These are phyloP conservation scores for Beroe ovata DNA, from an alignment of 37 sponge, comb jelly and placozoan species.

Conservation along the genomic window DNA sequence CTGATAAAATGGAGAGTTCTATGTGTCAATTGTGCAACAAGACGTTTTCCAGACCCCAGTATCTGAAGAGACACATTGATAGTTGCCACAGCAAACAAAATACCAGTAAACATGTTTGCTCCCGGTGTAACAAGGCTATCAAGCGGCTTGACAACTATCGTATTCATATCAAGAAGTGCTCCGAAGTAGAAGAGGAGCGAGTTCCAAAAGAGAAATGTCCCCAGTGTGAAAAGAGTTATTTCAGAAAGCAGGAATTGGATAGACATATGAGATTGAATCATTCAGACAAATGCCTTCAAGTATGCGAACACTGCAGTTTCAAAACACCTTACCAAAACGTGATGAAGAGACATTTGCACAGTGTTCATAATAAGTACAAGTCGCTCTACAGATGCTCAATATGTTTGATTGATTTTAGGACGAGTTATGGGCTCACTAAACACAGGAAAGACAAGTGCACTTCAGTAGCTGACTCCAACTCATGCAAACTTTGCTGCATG, in stretches of 20 bases:
- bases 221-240: not conserved
- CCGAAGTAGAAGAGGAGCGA: not conserved
- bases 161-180: not conserved
- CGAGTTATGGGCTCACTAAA: not conserved
- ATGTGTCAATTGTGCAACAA: not conserved
- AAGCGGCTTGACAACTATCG: not conserved
- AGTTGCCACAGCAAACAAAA: not conserved
- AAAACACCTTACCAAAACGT: constrained; percentile 1
- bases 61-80: not conserved
- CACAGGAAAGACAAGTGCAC: constrained; percentile 11
- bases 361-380: not conserved
- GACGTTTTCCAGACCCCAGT: constrained; percentile 24
- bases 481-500: not conserved
- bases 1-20: not conserved
- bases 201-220: not conserved
- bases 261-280: not conserved
- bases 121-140: not conserved
- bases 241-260: not conserved
- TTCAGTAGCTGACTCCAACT: not conserved
- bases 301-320: not conserved
- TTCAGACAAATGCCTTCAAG: not conserved
- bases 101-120: not conserved
- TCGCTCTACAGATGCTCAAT: not conserved
- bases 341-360: not conserved
- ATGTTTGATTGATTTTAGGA: constrained; percentile 15